Evolutionary conservation across 2,113 vertebrate genomes (phyloP), one percentile per base, ranked within the genome.

Genomic region (Larimichthys crocea): DNA sequence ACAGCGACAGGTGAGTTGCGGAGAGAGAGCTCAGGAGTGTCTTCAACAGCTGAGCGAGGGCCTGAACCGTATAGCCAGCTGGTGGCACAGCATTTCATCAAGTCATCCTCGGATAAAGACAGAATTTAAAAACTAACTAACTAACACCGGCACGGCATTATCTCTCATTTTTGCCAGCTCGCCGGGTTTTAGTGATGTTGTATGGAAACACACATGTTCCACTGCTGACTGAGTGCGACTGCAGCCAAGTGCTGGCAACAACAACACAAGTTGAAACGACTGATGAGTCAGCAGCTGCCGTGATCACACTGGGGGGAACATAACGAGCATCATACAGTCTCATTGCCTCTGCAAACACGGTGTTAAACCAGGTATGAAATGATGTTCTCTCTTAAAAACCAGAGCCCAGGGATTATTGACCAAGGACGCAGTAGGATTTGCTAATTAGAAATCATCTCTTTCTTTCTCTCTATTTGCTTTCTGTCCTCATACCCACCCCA

Each of bases 281-380:
- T 64, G 85, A 72, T 91, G 87, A 87, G 60, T 88, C 80, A 86
- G 83, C 85, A 66, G 50, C 60, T 57, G 56, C 42, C 50, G 53
- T 44, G 7, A 65, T 48, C 65, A 49, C 53, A 60, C 61, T 52
- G 52, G 2, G 26, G 56, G 22, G 24, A 40, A 66, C 50, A 62
- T 53, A 52, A 83, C 35, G 63, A 42, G 67, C 68, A 72, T 82
- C 79, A 69, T 48, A 57, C 15, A 83, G 52, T 75, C 76, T 71
- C 57, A 85, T 53, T 56, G 70, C 50, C 70, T 68, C 79, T 76
- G 59, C 60, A 80, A 84, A 92, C 79, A 74, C 64, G 44, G 44
- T 40, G 56, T 76, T 84, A 75, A 69, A 85, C 77, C 57, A 75
- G 61, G 65, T 64, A 59, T 83, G 74, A 70, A 76, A 90, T 83